Evolutionary conservation across 1,140 invertebrate species (phyloP).

Genomic region (Oscheius sp.): DNA sequence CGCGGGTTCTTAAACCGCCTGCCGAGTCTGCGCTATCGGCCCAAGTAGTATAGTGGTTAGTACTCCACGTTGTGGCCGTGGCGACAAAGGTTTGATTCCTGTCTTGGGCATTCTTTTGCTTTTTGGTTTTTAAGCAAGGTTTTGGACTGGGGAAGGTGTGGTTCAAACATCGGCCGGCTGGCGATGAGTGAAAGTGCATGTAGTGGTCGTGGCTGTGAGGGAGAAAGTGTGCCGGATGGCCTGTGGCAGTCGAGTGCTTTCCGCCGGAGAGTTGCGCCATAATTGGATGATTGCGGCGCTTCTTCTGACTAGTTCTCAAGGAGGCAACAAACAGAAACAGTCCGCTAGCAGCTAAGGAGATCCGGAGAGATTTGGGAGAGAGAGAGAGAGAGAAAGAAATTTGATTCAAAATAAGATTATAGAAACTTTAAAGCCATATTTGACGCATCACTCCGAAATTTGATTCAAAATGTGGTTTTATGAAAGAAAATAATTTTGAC

Average conservation of each 20-base stretch:
- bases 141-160: too few relatives aligned
- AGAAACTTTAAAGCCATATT: too few relatives aligned
- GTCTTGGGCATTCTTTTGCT: too few relatives aligned
- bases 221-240: not conserved
- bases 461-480: too few relatives aligned
- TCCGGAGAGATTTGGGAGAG: not conserved
- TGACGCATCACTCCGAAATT: too few relatives aligned
- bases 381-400: not conserved
- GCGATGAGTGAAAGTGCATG: not conserved
- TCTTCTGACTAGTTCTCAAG: slow-evolving; percentile 12
- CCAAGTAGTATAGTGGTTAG: slow-evolving; percentile 51
- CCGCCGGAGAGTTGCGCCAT: slow-evolving; percentile 3
- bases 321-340: not conserved
- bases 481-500: too few relatives aligned
- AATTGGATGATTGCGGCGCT: slow-evolving; percentile 7
- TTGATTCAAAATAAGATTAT: too few relatives aligned
- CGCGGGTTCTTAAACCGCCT: too few relatives aligned
- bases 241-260: not conserved
- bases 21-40: slow-evolving; percentile 40
- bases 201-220: not conserved
- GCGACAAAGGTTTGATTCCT: too few relatives aligned
- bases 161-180: too few relatives aligned
- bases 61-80: slow-evolving; percentile 53
- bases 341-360: not conserved
- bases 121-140: too few relatives aligned